These are phyloP conservation scores for Dyspetes luteomarginatus DNA, from an alignment of 2,888 invertebrate species.

Conservation along the genomic window DNA sequence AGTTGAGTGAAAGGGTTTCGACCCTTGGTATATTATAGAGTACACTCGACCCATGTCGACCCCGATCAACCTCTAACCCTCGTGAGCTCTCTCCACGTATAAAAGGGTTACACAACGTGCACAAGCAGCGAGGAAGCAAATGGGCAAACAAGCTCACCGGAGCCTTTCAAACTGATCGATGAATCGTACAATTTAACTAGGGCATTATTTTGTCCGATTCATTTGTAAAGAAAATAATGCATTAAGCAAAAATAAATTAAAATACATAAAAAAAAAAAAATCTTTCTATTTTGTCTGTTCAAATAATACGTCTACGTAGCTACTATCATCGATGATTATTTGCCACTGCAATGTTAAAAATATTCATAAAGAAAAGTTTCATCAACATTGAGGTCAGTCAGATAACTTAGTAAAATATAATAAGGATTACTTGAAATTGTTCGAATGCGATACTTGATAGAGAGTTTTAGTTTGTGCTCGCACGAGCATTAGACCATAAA, in stretches of 20 bases:
- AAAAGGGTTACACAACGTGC: constrained; percentile 49
- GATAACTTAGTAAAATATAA: too few relatives aligned
- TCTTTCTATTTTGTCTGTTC: too few relatives aligned
- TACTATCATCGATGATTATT: neutral
- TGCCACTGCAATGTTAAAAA: constrained; percentile 8
- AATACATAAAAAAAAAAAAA: neutral
- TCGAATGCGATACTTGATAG: too few relatives aligned
- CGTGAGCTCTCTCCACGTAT: constrained; percentile 3
- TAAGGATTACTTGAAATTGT: too few relatives aligned
- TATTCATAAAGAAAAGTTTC: too few relatives aligned
- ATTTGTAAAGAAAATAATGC: constrained; percentile 7
- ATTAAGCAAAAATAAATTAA: constrained; percentile 12
- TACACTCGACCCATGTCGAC: constrained; percentile 44
- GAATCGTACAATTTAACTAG: constrained; percentile 32
- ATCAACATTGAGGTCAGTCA: too few relatives aligned
- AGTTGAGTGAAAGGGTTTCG: constrained; percentile 41
- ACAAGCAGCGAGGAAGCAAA: constrained; percentile 36
- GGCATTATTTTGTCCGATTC: neutral
- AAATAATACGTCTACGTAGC: too few relatives aligned
- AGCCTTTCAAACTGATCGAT: constrained; percentile 58
- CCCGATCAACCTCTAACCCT: constrained; percentile 40
- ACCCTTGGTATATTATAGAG: constrained; percentile 42
- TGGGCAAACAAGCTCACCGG: constrained; percentile 23
- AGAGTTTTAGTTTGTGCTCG: too few relatives aligned
- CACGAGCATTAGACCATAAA: neutral